These are phyloP conservation scores for Chrysogorgia sp. DNA, from an alignment of 92 coral and sea anemone species.

Conservation along the genomic window DNA sequence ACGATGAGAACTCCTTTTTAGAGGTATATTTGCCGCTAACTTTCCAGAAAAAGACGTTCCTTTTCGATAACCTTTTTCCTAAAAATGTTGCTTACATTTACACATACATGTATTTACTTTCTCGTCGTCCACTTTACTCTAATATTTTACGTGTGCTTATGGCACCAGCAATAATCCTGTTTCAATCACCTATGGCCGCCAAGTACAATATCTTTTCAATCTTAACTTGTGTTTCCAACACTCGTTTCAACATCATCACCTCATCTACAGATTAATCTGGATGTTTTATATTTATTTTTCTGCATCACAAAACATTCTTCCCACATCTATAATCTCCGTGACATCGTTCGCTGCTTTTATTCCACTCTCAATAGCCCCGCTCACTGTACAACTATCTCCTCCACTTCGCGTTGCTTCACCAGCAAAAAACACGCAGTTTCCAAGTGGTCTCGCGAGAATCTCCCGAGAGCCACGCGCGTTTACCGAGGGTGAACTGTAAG, in stretches of 20 bases:
- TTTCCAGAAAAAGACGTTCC: too few species aligned
- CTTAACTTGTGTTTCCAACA: conserved; percentile 29
- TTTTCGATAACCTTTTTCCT: too few species aligned
- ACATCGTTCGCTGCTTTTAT: conserved; percentile 76
- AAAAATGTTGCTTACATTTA: too few species aligned
- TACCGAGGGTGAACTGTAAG: conserved; percentile 86
- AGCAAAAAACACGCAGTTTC: conserved; percentile 77
- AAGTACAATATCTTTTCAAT: not conserved
- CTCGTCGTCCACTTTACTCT: too few species aligned
- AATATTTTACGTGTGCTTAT: not conserved
- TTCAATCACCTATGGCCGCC: not conserved
- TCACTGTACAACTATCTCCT: conserved; percentile 69
- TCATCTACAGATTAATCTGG: conserved; percentile 79
- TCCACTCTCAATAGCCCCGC: conserved; percentile 90
- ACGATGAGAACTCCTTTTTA: too few species aligned
- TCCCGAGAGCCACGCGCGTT: conserved; percentile 75
- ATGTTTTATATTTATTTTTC: conserved; percentile 70
- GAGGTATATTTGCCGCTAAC: too few species aligned
- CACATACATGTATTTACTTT: too few species aligned
- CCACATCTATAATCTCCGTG: not conserved
- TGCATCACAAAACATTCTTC: too few species aligned
- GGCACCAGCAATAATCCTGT: not conserved
- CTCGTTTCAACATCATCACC: conserved; percentile 65
- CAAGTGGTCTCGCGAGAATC: conserved; percentile 76
- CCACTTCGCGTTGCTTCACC: conserved; percentile 85